These are phyloP conservation scores for Lycocorax pyrrhopterus DNA, from an alignment of 2,113 vertebrate genomes.

Conservation along the genomic window DNA sequence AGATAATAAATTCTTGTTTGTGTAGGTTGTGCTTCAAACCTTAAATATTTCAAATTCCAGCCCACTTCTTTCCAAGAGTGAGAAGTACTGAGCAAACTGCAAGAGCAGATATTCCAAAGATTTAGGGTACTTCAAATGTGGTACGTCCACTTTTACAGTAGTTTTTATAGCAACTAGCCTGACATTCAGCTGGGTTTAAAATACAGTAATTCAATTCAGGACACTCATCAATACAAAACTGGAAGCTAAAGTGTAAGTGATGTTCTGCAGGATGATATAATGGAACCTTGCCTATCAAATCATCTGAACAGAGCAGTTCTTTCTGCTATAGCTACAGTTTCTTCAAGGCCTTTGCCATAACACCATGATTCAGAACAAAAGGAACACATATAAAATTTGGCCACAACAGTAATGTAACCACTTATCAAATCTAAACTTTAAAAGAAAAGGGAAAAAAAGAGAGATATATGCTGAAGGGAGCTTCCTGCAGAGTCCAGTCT, in stretches of 20 bases:
- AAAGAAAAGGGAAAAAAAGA: too few species aligned
- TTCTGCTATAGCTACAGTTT: not conserved
- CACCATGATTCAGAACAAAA: not conserved
- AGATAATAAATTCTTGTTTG: not conserved
- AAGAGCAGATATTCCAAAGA: not conserved
- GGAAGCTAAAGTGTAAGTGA: not conserved
- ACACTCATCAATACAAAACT: not conserved
- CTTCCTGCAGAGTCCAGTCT: not conserved
- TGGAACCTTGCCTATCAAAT: not conserved
- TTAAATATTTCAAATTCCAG: not conserved
- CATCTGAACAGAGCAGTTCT: not conserved
- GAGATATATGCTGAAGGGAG: rapidly evolving
- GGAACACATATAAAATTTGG: not conserved
- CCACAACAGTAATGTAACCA: not conserved
- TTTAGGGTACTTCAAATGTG: not conserved
- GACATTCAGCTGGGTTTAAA: not conserved
- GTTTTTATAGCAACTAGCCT: not conserved
- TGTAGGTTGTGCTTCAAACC: not conserved
- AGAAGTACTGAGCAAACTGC: not conserved
- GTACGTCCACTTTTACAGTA: not conserved
- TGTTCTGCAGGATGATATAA: not conserved
- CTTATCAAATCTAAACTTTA: not conserved
- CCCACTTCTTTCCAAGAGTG: not conserved
- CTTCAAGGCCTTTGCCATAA: not conserved
- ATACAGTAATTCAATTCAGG: not conserved